phyloP scores from a whole-genome alignment of 2,797 vertebrate genomes.

The Crossoptilon crossoptilon region DNA sequence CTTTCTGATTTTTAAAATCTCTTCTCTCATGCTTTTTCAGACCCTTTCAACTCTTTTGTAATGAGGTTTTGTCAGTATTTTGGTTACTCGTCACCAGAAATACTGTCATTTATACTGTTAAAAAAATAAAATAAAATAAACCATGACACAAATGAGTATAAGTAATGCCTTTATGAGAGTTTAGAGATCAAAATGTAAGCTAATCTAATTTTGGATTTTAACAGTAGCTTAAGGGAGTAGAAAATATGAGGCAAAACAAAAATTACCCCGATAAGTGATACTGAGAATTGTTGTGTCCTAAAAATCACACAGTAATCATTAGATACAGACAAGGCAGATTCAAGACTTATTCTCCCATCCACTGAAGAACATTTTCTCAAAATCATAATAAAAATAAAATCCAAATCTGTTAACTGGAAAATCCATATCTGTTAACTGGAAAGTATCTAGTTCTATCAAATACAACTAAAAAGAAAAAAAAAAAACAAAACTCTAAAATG shows the following conservation, averaged over 20 bases:
- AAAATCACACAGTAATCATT: background rate
- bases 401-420: no score
- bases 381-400: background rate
- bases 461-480: no score
- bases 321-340: background rate
- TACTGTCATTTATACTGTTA: background rate
- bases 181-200: background rate
- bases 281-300: background rate
- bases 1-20: background rate
- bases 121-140: no score
- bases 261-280: background rate
- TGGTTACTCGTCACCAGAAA: background rate
- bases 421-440: no score
- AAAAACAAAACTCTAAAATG: no score
- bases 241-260: background rate
- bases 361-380: background rate
- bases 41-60: background rate
- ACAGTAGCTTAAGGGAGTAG: background rate
- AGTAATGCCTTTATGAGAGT: background rate
- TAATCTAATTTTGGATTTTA: background rate
- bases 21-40: background rate
- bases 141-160: background rate
- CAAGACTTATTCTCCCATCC: background rate
- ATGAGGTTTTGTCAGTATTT: background rate
- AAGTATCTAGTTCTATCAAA: no score